These are phyloP conservation scores for Blennius ocellaris DNA, from an alignment of 2,113 vertebrate genomes.

Conservation along the genomic window DNA sequence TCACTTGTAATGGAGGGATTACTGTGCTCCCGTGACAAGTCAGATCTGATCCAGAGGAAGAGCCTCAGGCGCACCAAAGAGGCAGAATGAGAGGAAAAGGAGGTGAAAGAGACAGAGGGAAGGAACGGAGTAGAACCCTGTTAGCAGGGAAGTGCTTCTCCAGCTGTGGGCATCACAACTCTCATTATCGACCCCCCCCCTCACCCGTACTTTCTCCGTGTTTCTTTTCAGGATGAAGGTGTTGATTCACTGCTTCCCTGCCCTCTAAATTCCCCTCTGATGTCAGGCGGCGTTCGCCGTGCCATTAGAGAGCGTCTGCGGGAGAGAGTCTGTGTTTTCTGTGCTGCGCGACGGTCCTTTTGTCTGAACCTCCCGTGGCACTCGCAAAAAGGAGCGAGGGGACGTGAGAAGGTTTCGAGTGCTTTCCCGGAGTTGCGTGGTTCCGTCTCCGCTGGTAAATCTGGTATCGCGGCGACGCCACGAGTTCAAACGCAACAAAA, in stretches of 20 bases:
- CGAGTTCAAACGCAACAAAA: constrained; percentile 17
- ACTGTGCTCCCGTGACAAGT: constrained; percentile 66
- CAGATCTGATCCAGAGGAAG: constrained; percentile 61
- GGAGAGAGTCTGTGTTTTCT: constrained; percentile 24
- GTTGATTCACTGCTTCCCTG: constrained; percentile 20
- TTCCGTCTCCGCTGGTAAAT: constrained; percentile 54
- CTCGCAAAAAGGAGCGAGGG: constrained; percentile 27
- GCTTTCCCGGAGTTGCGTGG: constrained; percentile 40
- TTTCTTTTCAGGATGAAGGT: not conserved
- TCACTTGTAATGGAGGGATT: constrained; percentile 71
- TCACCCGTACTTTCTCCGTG: not conserved
- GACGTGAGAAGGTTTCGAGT: constrained; percentile 8
- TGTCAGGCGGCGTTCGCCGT: constrained; percentile 36
- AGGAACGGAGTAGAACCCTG: not conserved
- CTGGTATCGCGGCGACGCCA: constrained; percentile 52
- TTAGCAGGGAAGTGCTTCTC: constrained; percentile 36
- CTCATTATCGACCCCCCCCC: constrained; percentile 17
- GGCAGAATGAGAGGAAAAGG: constrained; percentile 8
- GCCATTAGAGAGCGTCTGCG: constrained; percentile 20
- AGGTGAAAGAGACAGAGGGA: constrained; percentile 1
- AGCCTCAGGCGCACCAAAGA: constrained; percentile 44
- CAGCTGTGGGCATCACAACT: constrained; percentile 15
- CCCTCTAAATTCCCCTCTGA: constrained; percentile 37
- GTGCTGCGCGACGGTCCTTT: constrained; percentile 32
- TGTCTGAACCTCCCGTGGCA: constrained; percentile 35